phyloP scores from a whole-genome alignment of 2,113 vertebrate species.

The Engystomops pustulosus region DNA sequence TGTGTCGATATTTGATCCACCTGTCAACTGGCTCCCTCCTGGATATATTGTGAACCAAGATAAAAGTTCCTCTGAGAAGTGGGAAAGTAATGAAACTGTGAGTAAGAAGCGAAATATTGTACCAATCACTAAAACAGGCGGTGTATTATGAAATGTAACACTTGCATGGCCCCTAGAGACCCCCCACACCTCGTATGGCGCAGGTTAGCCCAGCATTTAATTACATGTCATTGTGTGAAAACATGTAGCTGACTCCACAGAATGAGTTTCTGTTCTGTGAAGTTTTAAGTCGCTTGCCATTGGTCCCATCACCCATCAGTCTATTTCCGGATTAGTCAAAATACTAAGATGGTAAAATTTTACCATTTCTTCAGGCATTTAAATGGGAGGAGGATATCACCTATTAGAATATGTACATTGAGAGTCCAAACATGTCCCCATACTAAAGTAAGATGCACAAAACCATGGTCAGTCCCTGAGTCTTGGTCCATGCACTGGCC shows the following conservation, averaged over 20 bases:
- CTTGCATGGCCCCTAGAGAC: neutral
- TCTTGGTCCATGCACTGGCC: too few species aligned
- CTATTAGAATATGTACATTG: too few species aligned
- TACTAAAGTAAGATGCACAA: too few species aligned
- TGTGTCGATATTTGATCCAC: slow-evolving; percentile 98
- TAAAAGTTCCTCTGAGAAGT: slow-evolving; percentile 86
- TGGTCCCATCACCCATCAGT: too few species aligned
- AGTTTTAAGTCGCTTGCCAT: slow-evolving; percentile 64
- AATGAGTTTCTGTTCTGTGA: neutral
- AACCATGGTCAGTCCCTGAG: too few species aligned
- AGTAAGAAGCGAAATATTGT: slow-evolving; percentile 61
- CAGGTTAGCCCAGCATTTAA: neutral
- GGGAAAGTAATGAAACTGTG: slow-evolving; percentile 90
- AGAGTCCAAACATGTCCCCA: too few species aligned
- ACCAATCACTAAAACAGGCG: neutral
- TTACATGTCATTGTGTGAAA: too few species aligned
- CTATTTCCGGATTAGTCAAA: neutral
- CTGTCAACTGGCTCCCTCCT: slow-evolving; percentile 97
- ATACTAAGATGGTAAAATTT: too few species aligned
- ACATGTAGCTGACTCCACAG: neutral
- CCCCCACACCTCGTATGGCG: neutral
- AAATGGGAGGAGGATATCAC: too few species aligned
- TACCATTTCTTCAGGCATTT: too few species aligned
- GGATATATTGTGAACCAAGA: slow-evolving; percentile 97
- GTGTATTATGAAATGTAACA: neutral